Evolutionary conservation across 2,888 invertebrate genomes (phyloP).

Genomic region (Anorthoa munda): DNA sequence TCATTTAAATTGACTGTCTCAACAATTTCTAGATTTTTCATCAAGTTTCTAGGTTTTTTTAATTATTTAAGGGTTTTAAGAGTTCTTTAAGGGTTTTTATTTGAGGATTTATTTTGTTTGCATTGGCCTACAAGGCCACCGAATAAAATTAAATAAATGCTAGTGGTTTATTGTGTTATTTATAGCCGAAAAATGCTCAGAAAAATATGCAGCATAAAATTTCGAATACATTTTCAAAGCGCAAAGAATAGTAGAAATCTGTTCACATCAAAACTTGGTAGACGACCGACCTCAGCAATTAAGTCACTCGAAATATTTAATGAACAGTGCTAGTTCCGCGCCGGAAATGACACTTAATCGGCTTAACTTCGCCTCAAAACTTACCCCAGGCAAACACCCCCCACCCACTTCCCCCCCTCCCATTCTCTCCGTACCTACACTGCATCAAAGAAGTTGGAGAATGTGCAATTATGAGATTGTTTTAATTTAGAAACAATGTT

Average conservation of each 20-base stretch:
- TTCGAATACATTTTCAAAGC: constrained; percentile 52
- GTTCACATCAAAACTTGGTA: constrained; percentile 81
- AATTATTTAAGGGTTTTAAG: no score
- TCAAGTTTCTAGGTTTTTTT: no score
- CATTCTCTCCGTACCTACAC: constrained; percentile 76
- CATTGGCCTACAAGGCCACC: background rate
- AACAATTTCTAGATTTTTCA: no score
- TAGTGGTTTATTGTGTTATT: background rate
- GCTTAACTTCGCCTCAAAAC: constrained; percentile 89
- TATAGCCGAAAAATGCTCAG: no score
- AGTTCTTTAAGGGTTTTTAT: no score
- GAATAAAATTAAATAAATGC: background rate
- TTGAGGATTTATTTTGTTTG: no score
- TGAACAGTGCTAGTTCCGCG: constrained; percentile 89
- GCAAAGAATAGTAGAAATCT: constrained; percentile 75
- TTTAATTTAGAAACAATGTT: constrained; percentile 91
- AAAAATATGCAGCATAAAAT: constrained; percentile 22
- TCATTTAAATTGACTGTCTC: background rate
- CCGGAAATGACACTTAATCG: constrained; percentile 90
- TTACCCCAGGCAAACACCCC: constrained; percentile 77
- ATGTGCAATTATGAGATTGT: constrained; percentile 91
- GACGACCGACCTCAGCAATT: constrained; percentile 86
- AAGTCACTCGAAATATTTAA: constrained; percentile 90
- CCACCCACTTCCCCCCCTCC: constrained; percentile 62
- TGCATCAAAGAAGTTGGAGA: constrained; percentile 90